Percentiles rank a stretch among this genome's conserved stretches.
phyloP scores from a whole-genome alignment of 1,140 invertebrate species.

The Drosophila persimilis region DNA sequence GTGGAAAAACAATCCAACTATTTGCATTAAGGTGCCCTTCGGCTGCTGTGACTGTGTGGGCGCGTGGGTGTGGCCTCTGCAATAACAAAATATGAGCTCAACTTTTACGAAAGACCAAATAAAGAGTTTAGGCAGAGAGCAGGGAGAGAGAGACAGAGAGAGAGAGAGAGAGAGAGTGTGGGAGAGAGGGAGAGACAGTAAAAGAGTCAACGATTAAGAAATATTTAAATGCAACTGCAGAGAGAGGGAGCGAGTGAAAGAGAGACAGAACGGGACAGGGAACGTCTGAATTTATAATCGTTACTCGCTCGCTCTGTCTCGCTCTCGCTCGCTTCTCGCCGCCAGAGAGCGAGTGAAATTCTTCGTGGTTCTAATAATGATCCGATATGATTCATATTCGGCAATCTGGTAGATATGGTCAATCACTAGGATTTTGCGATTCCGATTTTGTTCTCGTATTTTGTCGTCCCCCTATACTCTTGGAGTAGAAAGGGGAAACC shows the following conservation, averaged over 20 bases:
- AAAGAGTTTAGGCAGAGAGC: constrained; percentile 5
- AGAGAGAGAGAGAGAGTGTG: background rate
- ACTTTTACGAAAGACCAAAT: constrained; percentile 22
- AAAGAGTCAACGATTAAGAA: constrained; percentile 35
- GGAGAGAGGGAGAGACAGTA: background rate
- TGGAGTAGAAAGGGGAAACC: background rate
- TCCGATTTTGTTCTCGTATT: no score
- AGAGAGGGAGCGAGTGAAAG: background rate
- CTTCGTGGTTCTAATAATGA: no score
- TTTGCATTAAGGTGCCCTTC: constrained; percentile 42
- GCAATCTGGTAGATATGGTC: no score
- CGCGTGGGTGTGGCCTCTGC: constrained; percentile 7
- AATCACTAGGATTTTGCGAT: no score
- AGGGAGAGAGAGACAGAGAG: constrained; percentile 4
- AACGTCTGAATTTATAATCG: no score
- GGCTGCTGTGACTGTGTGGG: constrained; percentile 33
- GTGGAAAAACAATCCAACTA: constrained; percentile 40
- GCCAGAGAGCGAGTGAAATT: background rate
- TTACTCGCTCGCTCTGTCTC: no score
- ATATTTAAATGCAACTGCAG: constrained; percentile 7
- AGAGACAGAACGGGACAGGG: no score
- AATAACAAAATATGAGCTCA: constrained; percentile 28
- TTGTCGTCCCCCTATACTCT: no score
- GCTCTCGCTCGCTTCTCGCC: no score
- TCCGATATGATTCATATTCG: no score